Evolutionary conservation across 2,888 invertebrate genomes (phyloP).

Genomic region (Eilema caniola): DNA sequence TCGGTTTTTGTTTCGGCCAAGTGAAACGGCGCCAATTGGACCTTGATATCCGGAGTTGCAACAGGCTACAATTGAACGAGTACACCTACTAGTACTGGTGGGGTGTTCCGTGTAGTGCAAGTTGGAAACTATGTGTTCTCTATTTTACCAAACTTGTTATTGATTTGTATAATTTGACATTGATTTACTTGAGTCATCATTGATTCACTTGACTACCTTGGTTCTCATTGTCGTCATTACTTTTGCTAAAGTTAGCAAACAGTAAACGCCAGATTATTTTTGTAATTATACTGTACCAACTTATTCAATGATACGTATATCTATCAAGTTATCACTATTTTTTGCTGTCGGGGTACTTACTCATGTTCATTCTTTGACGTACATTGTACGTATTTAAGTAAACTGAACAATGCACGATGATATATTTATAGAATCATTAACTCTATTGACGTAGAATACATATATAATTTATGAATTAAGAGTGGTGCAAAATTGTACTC

Average conservation of each 20-base stretch:
- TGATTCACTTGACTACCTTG: not conserved
- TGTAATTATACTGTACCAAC: too few relatives aligned
- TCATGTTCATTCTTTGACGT: not conserved
- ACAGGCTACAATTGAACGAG: conserved; percentile 59
- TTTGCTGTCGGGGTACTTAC: too few relatives aligned
- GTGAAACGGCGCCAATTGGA: conserved; percentile 83
- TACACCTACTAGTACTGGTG: conserved; percentile 25
- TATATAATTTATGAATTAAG: not conserved
- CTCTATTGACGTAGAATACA: not conserved
- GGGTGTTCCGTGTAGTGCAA: conserved; percentile 49
- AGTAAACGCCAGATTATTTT: too few relatives aligned
- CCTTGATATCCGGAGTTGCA: conserved; percentile 84
- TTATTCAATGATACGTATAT: too few relatives aligned
- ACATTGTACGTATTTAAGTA: not conserved
- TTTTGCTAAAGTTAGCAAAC: too few relatives aligned
- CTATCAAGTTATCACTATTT: too few relatives aligned
- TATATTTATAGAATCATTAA: not conserved
- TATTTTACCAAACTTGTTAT: not conserved
- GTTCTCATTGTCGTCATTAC: too few relatives aligned
- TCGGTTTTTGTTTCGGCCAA: conserved; percentile 74
- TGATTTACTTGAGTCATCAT: not conserved
- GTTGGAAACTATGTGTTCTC: conserved; percentile 45
- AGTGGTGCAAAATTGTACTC: not conserved
- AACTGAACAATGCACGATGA: not conserved
- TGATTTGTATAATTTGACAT: not conserved